A percentile compares a stretch with the other conserved stretches of the same genome.
Conservation (phyloP, 2,113 vertebrate species). For the Menura novaehollandiae region DNA sequence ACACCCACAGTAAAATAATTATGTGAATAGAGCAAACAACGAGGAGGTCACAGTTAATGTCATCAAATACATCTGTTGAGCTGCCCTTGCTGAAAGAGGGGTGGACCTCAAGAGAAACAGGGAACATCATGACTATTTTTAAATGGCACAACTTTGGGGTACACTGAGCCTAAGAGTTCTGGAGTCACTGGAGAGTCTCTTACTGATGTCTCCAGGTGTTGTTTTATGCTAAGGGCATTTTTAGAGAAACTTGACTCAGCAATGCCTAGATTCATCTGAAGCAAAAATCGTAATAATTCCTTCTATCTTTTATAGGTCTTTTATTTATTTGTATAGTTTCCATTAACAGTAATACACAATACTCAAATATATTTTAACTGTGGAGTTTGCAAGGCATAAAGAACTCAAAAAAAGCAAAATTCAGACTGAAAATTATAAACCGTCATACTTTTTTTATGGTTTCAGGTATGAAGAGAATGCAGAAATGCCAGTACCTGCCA, state of each 20-base stretch:
- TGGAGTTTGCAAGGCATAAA: not conserved
- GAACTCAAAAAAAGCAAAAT: not conserved
- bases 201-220: not conserved
- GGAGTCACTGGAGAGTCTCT: not conserved
- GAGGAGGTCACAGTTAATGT: not conserved
- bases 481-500: conserved; percentile 3
- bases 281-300: not conserved
- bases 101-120: not conserved
- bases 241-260: not conserved
- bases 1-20: conserved; percentile 40
- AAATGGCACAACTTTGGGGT: not conserved
- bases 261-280: not conserved
- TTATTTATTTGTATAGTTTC: not conserved
- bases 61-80: not conserved
- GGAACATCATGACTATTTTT: not conserved
- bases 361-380: not conserved
- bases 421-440: not conserved
- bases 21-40: conserved; percentile 7
- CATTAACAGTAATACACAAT: not conserved
- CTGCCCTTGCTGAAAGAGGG: not conserved
- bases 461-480: not conserved
- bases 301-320: not conserved
- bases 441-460: not conserved
- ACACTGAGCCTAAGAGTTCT: not conserved
- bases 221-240: not conserved